Base-by-base conservation (phyloP, 2,113 vertebrate species). In the Microtus pennsylvanicus region DNA sequence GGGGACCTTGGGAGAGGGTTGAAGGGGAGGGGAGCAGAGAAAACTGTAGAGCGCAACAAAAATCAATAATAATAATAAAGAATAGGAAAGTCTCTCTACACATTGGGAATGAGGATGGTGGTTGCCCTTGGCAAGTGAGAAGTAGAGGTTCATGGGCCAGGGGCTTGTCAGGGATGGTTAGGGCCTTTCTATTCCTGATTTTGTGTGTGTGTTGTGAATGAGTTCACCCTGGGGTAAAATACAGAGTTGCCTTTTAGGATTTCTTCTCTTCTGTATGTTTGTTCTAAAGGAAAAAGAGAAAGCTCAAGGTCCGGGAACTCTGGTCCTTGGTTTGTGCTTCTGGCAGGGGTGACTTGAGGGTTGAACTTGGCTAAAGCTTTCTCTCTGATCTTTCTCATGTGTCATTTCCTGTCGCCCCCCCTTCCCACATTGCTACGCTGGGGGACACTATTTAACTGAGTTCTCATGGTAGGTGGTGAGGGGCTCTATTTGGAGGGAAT, bases 211-310 rank as follows among this genome's bases (percentile, higher is more conserved):
- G 78, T 33, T 30, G 61, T 2, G 13, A 89, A 9, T 21, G 12
- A 89, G 82, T 50, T 86, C 50, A 35, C 19, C 70, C n/a, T 94
- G 33, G 61, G 77, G 47, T 52, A 82, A 77, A 63, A 70, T 67
- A 75, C 0, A 42, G 93, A 94, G 47, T 17, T 75, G 10, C 35
- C 5, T 14, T 87, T 78, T 52, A 77, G 22, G 58, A 72, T 77
- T 21, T 67, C 13, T 6, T 8, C 9, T 88, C 12, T 90, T 96
- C 61, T 81, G 63, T 8, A 69, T 81, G 45, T 38, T 26, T 58
- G 42, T 55, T 75, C 35, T 22, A n/a, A 50, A 50, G 30, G 75
- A 45, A 33, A 77, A 77, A 90, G 77, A 76, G 7, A n/a, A 80
- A 50, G 52, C 45, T 70, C 58, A 55, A 30, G n/a, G 33, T 38